Evolutionary conservation across 2,113 vertebrate genomes (phyloP).

Genomic region (Thalassarche chlororhynchos): DNA sequence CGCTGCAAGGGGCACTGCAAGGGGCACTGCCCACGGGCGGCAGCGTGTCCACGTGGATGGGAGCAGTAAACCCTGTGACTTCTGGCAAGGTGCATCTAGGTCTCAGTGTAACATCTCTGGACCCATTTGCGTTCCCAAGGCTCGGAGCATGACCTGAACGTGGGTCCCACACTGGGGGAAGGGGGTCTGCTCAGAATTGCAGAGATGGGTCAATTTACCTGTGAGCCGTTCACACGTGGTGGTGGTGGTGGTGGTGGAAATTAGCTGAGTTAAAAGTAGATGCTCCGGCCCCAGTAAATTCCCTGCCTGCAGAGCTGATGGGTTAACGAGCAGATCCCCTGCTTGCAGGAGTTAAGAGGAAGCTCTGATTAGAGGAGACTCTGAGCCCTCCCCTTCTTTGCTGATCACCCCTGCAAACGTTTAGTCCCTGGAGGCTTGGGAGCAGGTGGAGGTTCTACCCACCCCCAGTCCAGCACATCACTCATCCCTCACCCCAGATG

Average conservation of each 20-base stretch:
- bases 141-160: not conserved
- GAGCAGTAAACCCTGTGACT: not conserved
- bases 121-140: not conserved
- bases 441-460: not conserved
- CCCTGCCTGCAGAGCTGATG: not conserved
- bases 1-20: not conserved
- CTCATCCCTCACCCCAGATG: not conserved
- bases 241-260: not conserved
- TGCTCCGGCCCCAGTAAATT: not conserved
- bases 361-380: not conserved
- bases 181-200: rapidly evolving
- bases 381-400: not conserved
- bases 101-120: not conserved
- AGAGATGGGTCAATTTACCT: not conserved
- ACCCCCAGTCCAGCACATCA: rapidly evolving
- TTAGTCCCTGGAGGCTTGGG: not conserved
- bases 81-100: not conserved
- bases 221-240: rapidly evolving
- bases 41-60: rapidly evolving
- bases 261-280: not conserved
- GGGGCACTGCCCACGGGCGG: not conserved
- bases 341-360: not conserved
- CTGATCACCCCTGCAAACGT: not conserved
- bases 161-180: rapidly evolving
- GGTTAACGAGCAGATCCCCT: not conserved